phyloP scores from a whole-genome alignment of 2,888 invertebrate genomes.

The Matsumyia berberina region DNA sequence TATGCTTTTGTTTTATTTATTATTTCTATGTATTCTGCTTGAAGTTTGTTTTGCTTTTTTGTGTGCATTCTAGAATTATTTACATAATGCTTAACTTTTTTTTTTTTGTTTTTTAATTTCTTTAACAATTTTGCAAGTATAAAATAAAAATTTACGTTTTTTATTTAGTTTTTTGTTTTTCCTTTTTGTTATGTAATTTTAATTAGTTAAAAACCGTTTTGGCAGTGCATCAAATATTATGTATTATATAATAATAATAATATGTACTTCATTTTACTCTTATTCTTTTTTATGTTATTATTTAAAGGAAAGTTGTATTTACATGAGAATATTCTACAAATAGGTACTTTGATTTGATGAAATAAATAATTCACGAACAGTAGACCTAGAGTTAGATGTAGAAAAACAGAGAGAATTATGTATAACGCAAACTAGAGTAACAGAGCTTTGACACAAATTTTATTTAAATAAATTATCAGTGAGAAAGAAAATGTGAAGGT shows the following conservation, averaged over 20 bases:
- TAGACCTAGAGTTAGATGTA: constrained; percentile 28
- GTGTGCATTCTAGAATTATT: constrained; percentile 73
- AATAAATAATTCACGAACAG: constrained; percentile 48
- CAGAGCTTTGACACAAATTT: constrained; percentile 28
- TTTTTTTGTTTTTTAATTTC: constrained; percentile 25
- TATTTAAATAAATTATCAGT: background rate
- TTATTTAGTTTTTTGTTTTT: constrained; percentile 46
- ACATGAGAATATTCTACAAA: constrained; percentile 71
- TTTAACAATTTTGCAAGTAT: constrained; percentile 74
- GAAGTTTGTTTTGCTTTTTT: constrained; percentile 38
- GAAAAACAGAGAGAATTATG: constrained; percentile 21
- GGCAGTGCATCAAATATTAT: constrained; percentile 79
- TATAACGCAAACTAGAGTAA: constrained; percentile 2
- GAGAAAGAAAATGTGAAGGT: constrained; percentile 2
- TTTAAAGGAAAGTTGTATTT: constrained; percentile 61
- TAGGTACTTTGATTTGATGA: constrained; percentile 74
- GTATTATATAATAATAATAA: constrained; percentile 77
- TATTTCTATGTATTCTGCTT: constrained; percentile 49
- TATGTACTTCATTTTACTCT: constrained; percentile 69
- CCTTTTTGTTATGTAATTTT: constrained; percentile 69
- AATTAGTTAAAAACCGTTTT: constrained; percentile 79
- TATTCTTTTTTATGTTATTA: constrained; percentile 41
- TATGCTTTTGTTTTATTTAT: constrained; percentile 29
- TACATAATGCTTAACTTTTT: constrained; percentile 69
- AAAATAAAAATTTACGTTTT: constrained; percentile 71